Evolutionary conservation across 2,797 vertebrate genomes (phyloP), one percentile per base, ranked within the genome.

Genomic region (Thunnus albacares): DNA sequence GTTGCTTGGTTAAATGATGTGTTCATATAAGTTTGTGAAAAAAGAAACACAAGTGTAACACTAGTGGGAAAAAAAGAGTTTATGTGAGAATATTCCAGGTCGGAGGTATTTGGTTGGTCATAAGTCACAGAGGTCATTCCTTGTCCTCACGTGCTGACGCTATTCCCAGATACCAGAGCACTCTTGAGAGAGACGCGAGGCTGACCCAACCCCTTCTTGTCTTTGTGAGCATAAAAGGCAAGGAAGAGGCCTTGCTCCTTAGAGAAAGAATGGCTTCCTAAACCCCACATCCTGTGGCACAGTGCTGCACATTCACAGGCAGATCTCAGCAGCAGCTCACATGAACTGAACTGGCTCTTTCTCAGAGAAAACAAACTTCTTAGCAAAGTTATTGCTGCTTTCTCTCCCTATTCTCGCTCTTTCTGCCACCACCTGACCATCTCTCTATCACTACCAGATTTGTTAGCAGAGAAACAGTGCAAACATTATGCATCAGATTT

Each of bases 191-290:
- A 82, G 88, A 86, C 71, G 84, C 17, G 47, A 81, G 73, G 82
- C 79, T 56, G 88, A 87, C 92, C 90, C 90, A 88, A 69, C 89
- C 93, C 85, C 88, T 94, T 95, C 92, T 95, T 82, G 84, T 93
- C 92, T 94, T 94, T 95, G 93, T 94, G 89, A 91, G 90, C 92
- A 93, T 95, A 92, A 95, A 94, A 95, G 93, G 82, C 85, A 93
- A 87, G 92, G 90, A 93, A 94, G 82, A 90, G 90, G 91, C 90
- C 85, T 91, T 90, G 87, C 84, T 86, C 80, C 77, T 86, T 24
- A 51, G 66, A 85, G 84, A 91, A 92, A 93, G 91, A 93, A 92
- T 81, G 90, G 77, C 88, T 93, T 93, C 88, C 90, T 84, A 75
- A 81, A 82, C 24, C 79, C 73, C 64, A 84, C 86, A 91, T 94